Evolutionary conservation across 2,113 vertebrate species (phyloP).

Genomic region (Ciconia maguari): DNA sequence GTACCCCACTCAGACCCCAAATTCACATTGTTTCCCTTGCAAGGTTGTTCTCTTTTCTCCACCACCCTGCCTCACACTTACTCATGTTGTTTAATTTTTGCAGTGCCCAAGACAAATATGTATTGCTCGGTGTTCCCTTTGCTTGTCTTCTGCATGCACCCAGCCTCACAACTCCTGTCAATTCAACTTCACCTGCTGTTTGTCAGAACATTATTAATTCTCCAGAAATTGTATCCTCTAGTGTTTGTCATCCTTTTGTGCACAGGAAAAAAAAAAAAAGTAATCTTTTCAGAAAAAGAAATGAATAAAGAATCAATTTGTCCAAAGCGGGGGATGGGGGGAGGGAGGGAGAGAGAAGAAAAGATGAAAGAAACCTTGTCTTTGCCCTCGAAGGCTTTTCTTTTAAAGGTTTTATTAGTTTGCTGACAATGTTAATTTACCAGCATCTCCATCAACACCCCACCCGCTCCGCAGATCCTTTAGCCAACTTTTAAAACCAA

Average conservation of each 20-base stretch:
- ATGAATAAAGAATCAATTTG: background rate
- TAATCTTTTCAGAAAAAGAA: background rate
- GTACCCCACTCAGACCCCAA: background rate
- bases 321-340: background rate
- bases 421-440: constrained; percentile 61
- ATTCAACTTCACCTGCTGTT: background rate
- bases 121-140: background rate
- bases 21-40: background rate
- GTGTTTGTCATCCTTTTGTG: background rate
- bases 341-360: background rate
- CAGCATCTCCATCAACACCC: constrained; percentile 48
- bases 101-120: background rate
- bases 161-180: background rate
- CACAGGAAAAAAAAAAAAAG: background rate
- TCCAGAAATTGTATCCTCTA: background rate
- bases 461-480: constrained; percentile 29
- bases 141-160: background rate
- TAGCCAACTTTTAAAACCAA: constrained; percentile 63
- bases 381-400: constrained; percentile 33
- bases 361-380: constrained; percentile 39
- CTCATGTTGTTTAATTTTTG: background rate
- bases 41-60: background rate
- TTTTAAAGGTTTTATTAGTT: constrained; percentile 61
- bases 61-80: background rate
- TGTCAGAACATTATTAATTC: background rate